phyloP scores from a whole-genome alignment of 2,888 invertebrate species.

The Drosophila paracracens region DNA sequence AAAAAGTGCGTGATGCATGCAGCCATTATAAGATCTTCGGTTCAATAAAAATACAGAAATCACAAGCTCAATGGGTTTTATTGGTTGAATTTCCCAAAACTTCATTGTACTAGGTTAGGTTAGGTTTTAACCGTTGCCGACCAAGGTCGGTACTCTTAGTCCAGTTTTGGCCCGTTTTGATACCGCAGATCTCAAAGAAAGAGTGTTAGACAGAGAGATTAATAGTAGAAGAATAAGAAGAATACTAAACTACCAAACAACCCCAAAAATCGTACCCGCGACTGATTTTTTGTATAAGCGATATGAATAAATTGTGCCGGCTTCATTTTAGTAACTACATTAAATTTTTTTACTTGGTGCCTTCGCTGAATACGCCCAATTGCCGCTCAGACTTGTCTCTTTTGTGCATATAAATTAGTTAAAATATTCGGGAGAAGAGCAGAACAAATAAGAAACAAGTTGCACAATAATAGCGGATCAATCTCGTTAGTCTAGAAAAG shows the following conservation, averaged over 20 bases:
- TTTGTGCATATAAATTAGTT: background rate
- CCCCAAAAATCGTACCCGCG: no score
- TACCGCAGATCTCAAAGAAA: no score
- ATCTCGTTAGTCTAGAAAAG: background rate
- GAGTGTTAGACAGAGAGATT: no score
- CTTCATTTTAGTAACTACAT: background rate
- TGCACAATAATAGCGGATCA: background rate
- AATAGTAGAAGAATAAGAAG: no score
- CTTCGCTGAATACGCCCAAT: background rate
- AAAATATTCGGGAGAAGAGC: background rate
- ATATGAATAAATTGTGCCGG: no score
- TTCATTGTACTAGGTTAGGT: background rate
- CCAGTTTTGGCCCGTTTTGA: no score
- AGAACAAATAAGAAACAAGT: background rate
- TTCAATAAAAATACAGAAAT: background rate
- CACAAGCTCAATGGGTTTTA: background rate
- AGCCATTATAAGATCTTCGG: background rate
- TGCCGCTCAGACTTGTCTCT: background rate
- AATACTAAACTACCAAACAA: no score
- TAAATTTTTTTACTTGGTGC: background rate
- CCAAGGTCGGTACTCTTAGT: no score
- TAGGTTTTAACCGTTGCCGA: no score
- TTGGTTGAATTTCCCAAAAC: background rate
- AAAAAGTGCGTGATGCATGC: background rate
- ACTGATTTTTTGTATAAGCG: no score